Conservation (phyloP, 2,888 invertebrate species). For the Oithona nana region DNA sequence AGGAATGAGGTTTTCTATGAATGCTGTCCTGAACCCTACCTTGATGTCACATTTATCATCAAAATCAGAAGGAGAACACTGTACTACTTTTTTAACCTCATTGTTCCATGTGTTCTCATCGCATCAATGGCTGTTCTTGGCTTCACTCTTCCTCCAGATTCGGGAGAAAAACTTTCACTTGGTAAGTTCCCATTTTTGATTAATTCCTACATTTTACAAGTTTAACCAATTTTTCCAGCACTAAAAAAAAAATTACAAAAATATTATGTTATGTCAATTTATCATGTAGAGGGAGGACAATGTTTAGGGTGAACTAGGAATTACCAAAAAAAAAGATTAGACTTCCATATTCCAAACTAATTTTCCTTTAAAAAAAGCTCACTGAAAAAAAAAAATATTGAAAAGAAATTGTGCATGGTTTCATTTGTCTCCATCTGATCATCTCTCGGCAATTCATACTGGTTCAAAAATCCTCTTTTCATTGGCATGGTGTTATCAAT, state of each 20-base stretch:
- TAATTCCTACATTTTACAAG: neutral
- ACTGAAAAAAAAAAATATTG: no score
- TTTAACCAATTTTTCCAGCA: no score
- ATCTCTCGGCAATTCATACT: no score
- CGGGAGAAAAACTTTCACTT: slow-evolving; percentile 41
- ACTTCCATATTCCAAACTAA: no score
- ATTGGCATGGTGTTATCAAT: neutral
- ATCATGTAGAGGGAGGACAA: no score
- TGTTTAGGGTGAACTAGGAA: no score
- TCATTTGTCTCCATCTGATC: no score
- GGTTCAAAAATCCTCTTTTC: neutral
- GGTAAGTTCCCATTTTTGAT: slow-evolving; percentile 30
- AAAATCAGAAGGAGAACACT: slow-evolving; percentile 35
- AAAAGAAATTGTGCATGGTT: no score
- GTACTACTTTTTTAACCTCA: slow-evolving; percentile 40
- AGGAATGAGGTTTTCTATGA: slow-evolving; percentile 84
- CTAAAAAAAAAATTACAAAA: no score
- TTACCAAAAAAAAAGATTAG: no score
- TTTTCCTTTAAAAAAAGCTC: no score
- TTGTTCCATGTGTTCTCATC: slow-evolving; percentile 39
- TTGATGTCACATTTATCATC: slow-evolving; percentile 36
- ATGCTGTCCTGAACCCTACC: slow-evolving; percentile 78
- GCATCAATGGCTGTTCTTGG: slow-evolving; percentile 38
- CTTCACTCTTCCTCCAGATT: slow-evolving; percentile 39
- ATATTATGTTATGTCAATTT: no score